Conservation (phyloP, 1,140 invertebrate species). For the Homalodisca vitripennis region DNA sequence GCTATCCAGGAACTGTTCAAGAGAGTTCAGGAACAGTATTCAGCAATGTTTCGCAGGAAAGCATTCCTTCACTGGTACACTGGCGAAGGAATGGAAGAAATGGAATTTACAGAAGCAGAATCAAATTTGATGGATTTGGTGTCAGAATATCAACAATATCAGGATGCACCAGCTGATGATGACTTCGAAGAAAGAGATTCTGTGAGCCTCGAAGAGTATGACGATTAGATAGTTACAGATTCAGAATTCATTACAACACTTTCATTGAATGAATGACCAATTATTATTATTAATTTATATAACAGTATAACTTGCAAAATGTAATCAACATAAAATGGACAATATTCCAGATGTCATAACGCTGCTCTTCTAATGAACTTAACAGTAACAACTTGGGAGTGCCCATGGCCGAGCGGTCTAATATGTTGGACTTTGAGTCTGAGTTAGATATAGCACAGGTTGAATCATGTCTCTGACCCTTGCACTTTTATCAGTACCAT, state of each 20-base stretch:
- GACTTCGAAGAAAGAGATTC: not conserved
- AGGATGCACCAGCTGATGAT: conserved; percentile 54
- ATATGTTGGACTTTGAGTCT: too few relatives aligned
- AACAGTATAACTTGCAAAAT: not conserved
- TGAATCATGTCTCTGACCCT: too few relatives aligned
- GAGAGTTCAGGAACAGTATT: conserved; percentile 51
- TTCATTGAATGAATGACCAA: not conserved
- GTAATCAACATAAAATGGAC: not conserved
- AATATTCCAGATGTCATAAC: not conserved
- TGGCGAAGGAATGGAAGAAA: too few relatives aligned
- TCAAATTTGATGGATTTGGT: not conserved
- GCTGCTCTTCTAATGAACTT: not conserved
- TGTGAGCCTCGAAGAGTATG: not conserved
- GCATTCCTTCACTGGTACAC: too few relatives aligned
- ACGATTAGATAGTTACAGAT: not conserved
- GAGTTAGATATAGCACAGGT: too few relatives aligned
- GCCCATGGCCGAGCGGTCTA: too few relatives aligned
- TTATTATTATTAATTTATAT: not conserved
- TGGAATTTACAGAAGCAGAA: too few relatives aligned
- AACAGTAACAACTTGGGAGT: not conserved
- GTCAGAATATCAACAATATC: conserved; percentile 68
- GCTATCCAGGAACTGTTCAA: conserved; percentile 48
- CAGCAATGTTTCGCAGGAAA: conserved; percentile 64
- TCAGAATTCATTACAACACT: not conserved
- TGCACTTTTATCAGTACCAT: too few relatives aligned